Evolutionary conservation across 2,888 invertebrate genomes (phyloP).

Genomic region (Phyllotreta cruciferae): DNA sequence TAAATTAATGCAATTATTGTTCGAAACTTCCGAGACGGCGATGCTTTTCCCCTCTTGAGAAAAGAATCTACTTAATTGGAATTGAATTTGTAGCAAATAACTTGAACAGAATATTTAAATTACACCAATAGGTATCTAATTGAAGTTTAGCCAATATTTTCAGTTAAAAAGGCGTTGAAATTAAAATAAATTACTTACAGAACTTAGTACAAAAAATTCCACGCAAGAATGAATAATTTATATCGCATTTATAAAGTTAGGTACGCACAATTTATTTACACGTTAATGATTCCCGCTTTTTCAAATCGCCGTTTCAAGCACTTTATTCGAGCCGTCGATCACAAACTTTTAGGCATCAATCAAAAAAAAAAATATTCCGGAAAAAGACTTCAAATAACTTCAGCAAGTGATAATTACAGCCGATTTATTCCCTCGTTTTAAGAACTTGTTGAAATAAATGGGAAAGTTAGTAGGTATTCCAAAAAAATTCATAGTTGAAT

Average conservation of each 20-base stretch:
- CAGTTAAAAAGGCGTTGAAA: not conserved
- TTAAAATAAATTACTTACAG: too few species aligned
- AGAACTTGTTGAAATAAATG: conserved; percentile 8
- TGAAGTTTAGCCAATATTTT: not conserved
- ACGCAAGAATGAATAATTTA: too few species aligned
- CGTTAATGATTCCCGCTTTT: not conserved
- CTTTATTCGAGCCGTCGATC: conserved; percentile 18
- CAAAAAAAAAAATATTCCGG: conserved; percentile 23
- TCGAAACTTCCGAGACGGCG: conserved; percentile 6
- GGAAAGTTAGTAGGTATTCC: conserved; percentile 21
- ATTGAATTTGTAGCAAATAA: conserved; percentile 25
- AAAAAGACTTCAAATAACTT: conserved; percentile 25
- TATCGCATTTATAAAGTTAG: not conserved
- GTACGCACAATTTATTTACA: not conserved
- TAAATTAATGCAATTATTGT: conserved; percentile 23
- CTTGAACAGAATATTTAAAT: conserved; percentile 23
- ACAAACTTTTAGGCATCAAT: conserved; percentile 22
- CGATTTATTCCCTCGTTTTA: conserved; percentile 15
- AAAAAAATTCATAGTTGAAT: conserved; percentile 19
- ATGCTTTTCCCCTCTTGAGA: conserved; percentile 6
- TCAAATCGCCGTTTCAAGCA: not conserved
- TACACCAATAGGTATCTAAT: conserved; percentile 10
- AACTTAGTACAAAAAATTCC: too few species aligned
- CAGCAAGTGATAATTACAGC: conserved; percentile 24
- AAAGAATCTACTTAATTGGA: conserved; percentile 27